Base-by-base conservation (phyloP, 2,888 invertebrate genomes). In the Orthonychiurus folsomi region DNA sequence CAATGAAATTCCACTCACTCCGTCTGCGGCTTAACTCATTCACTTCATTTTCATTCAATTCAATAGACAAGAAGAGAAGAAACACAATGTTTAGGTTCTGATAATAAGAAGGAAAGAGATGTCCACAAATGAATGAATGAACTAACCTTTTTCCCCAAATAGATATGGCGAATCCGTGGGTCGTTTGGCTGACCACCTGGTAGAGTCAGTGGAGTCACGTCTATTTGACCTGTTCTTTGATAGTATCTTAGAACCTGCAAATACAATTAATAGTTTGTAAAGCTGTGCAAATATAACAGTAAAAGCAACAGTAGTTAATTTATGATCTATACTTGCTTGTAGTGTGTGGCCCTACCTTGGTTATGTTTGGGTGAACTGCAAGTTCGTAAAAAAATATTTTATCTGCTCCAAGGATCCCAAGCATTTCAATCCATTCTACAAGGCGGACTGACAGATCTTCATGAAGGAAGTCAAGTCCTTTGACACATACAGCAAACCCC, bases 341-440 rank as follows among this genome's bases (percentile, higher is more conserved):
- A n/a, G n/a, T n/a, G n/a, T n/a, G n/a, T n/a, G n/a, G n/a, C n/a
- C n/a, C 25, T 27, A 69, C 89, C 77, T 91, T 92, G 50, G 86
- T 86, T 28, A 94, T 91, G 76, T 93, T 93, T 0, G 91, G 88
- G 77, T 94, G 93, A n/a, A 93, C 75, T 65, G 79, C 79, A 63
- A 92, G 81, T 75, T 92, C 86, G 77, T 94, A 95, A 75, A 95
- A 87, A 79, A 88, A 93, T 37, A 94, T 85, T 76, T 92, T 92
- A 74, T 92, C 89, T 0, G 93, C 94, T 2, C 95, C 95, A 56
- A 95, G 80, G 48, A 92, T 80, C 27, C 84, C 84, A 37, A 94
- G 80, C 66, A 93, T 80, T 77, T 95, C 94, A 73, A 95, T 87
- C 95, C 95, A 96, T 78, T 96, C 95, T 56, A 94, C 86, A 25